Conservation (phyloP, 2,113 vertebrate genomes). For the Stigmatopora nigra region DNA sequence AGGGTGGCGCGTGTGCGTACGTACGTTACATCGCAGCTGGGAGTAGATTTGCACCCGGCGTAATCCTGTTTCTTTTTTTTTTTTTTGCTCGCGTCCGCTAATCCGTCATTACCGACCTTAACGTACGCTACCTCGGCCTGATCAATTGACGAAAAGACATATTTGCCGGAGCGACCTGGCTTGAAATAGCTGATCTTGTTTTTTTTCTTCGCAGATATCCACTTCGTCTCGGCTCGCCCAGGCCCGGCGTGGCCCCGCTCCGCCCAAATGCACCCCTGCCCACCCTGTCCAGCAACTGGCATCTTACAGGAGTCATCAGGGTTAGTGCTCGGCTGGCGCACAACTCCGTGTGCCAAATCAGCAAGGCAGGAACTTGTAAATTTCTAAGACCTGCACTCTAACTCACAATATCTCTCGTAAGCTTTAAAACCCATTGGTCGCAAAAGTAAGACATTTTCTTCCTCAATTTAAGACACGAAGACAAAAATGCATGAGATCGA, state of each 20-base stretch:
- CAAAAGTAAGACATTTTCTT: slow-evolving; percentile 18
- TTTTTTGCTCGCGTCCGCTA: slow-evolving; percentile 40
- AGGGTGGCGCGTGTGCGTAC: slow-evolving; percentile 41
- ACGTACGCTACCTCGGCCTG: slow-evolving; percentile 23
- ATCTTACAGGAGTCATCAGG: slow-evolving; percentile 64
- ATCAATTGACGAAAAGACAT: slow-evolving; percentile 13
- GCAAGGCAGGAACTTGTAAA: slow-evolving; percentile 38
- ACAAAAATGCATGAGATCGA: slow-evolving; percentile 30
- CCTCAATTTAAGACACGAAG: slow-evolving; percentile 10
- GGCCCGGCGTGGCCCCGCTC: slow-evolving; percentile 8
- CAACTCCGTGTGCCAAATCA: slow-evolving; percentile 27
- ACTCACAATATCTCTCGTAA: too few relatives aligned
- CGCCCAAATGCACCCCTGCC: slow-evolving; percentile 7
- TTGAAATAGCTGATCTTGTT: slow-evolving; percentile 59
- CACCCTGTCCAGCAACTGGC: slow-evolving; percentile 42
- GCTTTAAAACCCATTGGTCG: slow-evolving; percentile 19
- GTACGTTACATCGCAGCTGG: slow-evolving; percentile 20
- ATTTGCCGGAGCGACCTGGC: neutral
- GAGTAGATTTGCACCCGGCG: slow-evolving; percentile 20
- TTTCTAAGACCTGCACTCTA: slow-evolving; percentile 54
- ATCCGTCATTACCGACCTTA: slow-evolving; percentile 56
- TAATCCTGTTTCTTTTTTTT: slow-evolving; percentile 35
- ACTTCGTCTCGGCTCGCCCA: slow-evolving; percentile 21
- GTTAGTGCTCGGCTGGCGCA: slow-evolving; percentile 67
- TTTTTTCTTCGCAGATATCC: slow-evolving; percentile 53